Evolutionary conservation across 2,888 invertebrate genomes (phyloP), one percentile per base, ranked within the genome.

Genomic region (Nomada fucata): DNA sequence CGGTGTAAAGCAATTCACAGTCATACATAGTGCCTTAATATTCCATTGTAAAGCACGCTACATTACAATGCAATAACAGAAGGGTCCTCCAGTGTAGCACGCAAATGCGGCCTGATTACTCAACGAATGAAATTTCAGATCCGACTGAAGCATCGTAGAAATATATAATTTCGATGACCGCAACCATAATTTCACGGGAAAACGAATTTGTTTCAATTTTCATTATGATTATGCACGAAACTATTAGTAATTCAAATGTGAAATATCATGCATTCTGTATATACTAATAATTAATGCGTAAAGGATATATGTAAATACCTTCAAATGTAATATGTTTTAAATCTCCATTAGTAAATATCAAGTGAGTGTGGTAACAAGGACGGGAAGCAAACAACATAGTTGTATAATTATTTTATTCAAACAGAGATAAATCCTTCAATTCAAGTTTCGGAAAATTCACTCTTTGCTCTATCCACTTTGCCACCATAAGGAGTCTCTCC

Each of bases 401-500:
- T n/a, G 11, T 15, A 78, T 47, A 64, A 78, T 69, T 36, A 77
- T 52, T 87, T 89, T 89, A 88, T 83, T 88, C 47, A 60, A 84
- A 68, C 10, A 82, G 47, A 53, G 60, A 47, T 15, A 68, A 13
- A 71, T 92, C 86, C 65, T 89, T 91, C 36, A 93, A 79, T 57
- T 85, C 70, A 18, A 94, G 86, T 74, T 84, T 88, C 20, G 96
- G 96, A 94, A 97, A 97, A 73, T 95, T 93, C 3, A 97, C 96
- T 89, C 95, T 93, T 74, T 94, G 94, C 94, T 98, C 98, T 86
- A 99, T 96, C 95, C 96, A 98, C 87, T 96, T 97, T 0, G 98
- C 98, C 26, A 97, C 95, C 84, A 95, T 96, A 13, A 99, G 94
- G 77, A 99, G 92, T 81, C 95, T 93, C 59, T 96, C 94, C 93